A percentile compares a stretch with the other conserved stretches of the same genome.
phyloP scores from a whole-genome alignment of 2,113 vertebrate species.

The Dendropsophus ebraccatus region DNA sequence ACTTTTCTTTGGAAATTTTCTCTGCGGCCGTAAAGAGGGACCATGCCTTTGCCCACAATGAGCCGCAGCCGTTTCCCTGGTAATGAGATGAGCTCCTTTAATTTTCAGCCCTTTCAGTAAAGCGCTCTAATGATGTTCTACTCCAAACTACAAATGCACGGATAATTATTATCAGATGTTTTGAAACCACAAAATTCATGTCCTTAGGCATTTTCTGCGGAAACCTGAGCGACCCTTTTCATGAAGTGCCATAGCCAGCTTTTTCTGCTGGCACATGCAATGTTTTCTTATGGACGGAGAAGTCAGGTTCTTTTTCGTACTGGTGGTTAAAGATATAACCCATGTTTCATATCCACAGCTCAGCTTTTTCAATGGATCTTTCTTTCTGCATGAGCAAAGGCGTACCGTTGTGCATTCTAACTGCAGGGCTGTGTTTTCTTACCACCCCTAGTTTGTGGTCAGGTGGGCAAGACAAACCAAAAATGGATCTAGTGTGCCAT shows the following conservation, averaged over 20 bases:
- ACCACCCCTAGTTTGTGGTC: constrained; percentile 62
- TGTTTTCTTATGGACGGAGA: constrained; percentile 58
- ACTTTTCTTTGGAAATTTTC: not conserved
- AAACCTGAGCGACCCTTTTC: constrained; percentile 69
- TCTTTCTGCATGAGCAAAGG: constrained; percentile 60
- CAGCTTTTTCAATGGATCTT: constrained; percentile 63
- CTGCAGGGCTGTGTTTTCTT: constrained; percentile 55
- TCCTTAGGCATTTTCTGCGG: constrained; percentile 71
- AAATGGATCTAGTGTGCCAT: constrained; percentile 59
- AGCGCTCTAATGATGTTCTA: constrained; percentile 53
- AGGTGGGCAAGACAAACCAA: constrained; percentile 58
- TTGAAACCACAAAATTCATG: constrained; percentile 73
- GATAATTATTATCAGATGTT: constrained; percentile 85
- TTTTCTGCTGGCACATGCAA: constrained; percentile 66
- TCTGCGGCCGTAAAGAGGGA: not conserved
- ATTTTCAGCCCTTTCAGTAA: constrained; percentile 29
- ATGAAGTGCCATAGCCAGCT: constrained; percentile 66
- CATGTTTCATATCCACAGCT: constrained; percentile 60
- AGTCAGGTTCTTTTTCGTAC: constrained; percentile 59
- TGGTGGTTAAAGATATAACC: constrained; percentile 55
- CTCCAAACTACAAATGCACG: constrained; percentile 75
- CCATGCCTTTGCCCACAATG: constrained; percentile 25
- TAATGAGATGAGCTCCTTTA: constrained; percentile 49
- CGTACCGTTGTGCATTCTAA: constrained; percentile 66
- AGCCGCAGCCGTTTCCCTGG: constrained; percentile 33